Evolutionary conservation across 2,113 vertebrate genomes (phyloP), one percentile per base, ranked within the genome.

Genomic region (Furnarius figulus): DNA sequence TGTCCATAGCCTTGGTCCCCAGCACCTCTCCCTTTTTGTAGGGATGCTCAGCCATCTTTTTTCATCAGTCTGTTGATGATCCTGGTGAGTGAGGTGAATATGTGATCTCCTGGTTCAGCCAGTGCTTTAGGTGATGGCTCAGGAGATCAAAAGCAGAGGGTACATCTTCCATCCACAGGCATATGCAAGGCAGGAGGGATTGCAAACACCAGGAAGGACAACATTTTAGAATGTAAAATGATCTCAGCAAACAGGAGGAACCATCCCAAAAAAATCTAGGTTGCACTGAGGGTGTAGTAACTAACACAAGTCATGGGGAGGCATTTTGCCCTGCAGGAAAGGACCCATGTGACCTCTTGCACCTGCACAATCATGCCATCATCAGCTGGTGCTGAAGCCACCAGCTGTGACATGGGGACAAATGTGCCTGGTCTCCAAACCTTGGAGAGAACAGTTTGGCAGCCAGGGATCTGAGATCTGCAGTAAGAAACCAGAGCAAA

Each of bases 371-470:
- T 28, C 44, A 30, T 39, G 12, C 13, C 24, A 33, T 19, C n/a
- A n/a, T n/a, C n/a, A n/a, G n/a, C 4, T 6, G 39, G 21, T 44
- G 37, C 90, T 61, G 73, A 70, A 94, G 72, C 35, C 66, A 79
- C 24, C 0, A 0, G 25, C 30, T 59, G 12, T 1, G 2, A 9
- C 24, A 24, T 3, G 23, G 33, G 55, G 11, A 70, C 19, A 85
- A 33, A 44, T 13, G 24, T 44, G 14, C 24, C 35, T 73, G 24
- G 10, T 5, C 12, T 42, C 40, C 40, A 42, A 42, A 25, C 12
- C 5, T 4, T 19, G 47, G 24, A 14, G 14, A 91, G 28, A n/a
- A 23, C 7, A 50, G 2, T 25, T 37, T 63, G 33, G 33, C 50
- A 63, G 33, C 17, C 58, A 63, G 52, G 19, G 16, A 44, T 7